A percentile compares a stretch with the other conserved stretches of the same genome.
phyloP scores from a whole-genome alignment of 2,113 vertebrate genomes.

The Malurus melanocephalus region DNA sequence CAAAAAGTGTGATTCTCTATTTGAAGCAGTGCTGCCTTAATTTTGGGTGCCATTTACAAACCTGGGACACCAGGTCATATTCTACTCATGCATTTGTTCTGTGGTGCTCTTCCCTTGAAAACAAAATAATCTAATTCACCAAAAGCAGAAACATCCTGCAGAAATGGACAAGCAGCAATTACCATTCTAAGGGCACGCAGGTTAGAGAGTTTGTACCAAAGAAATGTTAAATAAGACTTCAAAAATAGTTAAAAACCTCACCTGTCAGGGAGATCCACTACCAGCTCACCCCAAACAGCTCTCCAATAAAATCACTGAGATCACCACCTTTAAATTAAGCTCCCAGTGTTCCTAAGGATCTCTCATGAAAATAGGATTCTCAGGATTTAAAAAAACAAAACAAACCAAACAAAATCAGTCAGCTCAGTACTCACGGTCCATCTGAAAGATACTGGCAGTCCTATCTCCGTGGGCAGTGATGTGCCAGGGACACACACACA shows the following conservation, averaged over 20 bases:
- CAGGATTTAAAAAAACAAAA: not conserved
- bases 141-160: not conserved
- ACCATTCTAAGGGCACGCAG: not conserved
- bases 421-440: not conserved
- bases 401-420: not conserved
- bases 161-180: not conserved
- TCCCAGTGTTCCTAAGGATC: not conserved
- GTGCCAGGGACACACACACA: rapidly evolving
- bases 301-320: not conserved
- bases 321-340: not conserved
- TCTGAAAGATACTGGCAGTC: not conserved
- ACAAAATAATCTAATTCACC: not conserved
- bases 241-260: not conserved
- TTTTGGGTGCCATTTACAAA: not conserved
- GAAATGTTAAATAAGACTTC: not conserved
- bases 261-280: not conserved
- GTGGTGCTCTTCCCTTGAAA: not conserved
- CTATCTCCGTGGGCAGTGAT: rapidly evolving
- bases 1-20: not conserved
- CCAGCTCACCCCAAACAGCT: not conserved
- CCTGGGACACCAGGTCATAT: too few species aligned
- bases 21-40: not conserved
- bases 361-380: not conserved
- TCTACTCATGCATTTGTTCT: not conserved
- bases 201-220: not conserved